Conservation (phyloP, 2,888 invertebrate genomes). For the Tetropium fuscum region DNA sequence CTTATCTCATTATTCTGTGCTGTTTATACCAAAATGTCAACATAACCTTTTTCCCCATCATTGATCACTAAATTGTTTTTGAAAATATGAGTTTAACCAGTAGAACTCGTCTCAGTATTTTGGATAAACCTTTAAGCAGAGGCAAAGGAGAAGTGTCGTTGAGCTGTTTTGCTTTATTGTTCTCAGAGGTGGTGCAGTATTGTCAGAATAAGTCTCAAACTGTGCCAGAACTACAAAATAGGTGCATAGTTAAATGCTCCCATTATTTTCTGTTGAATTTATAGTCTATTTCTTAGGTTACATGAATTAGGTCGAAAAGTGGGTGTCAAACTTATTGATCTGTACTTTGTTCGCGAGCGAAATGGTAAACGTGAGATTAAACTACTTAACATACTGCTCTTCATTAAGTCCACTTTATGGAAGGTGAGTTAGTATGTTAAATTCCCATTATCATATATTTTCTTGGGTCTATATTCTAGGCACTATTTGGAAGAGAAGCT, state of each 20-base stretch:
- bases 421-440: constrained; percentile 73
- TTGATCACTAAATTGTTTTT: neutral
- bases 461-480: constrained; percentile 67
- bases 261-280: neutral
- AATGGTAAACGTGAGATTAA: constrained; percentile 96
- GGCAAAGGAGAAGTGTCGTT: constrained; percentile 94
- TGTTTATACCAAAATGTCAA: neutral
- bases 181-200: constrained; percentile 98
- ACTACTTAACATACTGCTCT: constrained; percentile 92
- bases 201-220: constrained; percentile 96
- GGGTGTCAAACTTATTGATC: constrained; percentile 91
- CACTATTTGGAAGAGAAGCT: constrained; percentile 97
- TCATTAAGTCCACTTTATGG: constrained; percentile 97
- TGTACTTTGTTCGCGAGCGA: constrained; percentile 93
- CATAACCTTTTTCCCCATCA: constrained; percentile 1
- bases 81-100: constrained; percentile 62
- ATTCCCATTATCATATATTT: neutral
- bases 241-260: constrained; percentile 68
- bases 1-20: too few species aligned
- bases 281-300: constrained; percentile 71
- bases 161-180: constrained; percentile 93
- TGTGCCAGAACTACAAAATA: constrained; percentile 93
- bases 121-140: constrained; percentile 92
- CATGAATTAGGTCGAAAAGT: constrained; percentile 96
- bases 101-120: constrained; percentile 80